These are phyloP conservation scores for Perccottus glenii DNA, from an alignment of 2,113 vertebrate species.

Conservation along the genomic window DNA sequence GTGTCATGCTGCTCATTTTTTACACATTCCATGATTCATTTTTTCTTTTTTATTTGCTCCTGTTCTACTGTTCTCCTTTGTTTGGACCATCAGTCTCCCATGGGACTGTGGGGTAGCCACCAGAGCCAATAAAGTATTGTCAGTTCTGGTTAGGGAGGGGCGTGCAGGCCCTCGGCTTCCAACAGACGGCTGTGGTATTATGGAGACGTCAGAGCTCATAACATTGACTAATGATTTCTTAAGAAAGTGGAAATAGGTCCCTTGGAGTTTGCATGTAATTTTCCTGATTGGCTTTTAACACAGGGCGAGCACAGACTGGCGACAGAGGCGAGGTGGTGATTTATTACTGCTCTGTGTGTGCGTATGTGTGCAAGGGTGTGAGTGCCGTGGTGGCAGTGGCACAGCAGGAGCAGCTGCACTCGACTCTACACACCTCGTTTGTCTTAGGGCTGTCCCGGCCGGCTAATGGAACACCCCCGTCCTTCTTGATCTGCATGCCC, in stretches of 20 bases:
- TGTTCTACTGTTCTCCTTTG: conserved; percentile 22
- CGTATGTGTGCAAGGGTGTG: conserved; percentile 51
- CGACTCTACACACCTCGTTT: conserved; percentile 91
- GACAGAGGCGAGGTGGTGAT: conserved; percentile 85
- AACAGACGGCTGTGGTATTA: conserved; percentile 70
- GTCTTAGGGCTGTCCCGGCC: conserved; percentile 85
- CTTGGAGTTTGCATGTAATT: conserved; percentile 96
- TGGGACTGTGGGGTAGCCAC: conserved; percentile 32
- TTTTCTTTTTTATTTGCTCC: neutral
- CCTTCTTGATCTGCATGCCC: conserved; percentile 79
- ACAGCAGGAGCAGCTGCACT: conserved; percentile 88
- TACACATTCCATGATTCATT: neutral
- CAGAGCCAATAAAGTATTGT: conserved; percentile 52
- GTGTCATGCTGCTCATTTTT: neutral
- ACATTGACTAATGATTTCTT: conserved; percentile 85
- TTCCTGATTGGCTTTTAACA: conserved; percentile 99
- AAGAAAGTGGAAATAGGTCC: conserved; percentile 85
- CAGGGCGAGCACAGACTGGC: conserved; percentile 75
- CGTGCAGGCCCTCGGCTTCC: conserved; percentile 37
- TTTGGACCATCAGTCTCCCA: conserved; percentile 33
- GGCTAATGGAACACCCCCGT: conserved; percentile 80
- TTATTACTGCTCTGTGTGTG: conserved; percentile 88
- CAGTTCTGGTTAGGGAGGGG: conserved; percentile 36
- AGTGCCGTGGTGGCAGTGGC: conserved; percentile 78
- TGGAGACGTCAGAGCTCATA: conserved; percentile 77